Percentiles rank a stretch among this genome's conserved stretches.
phyloP scores from a whole-genome alignment of 2,888 invertebrate species.

The Drosophila subquinaria region DNA sequence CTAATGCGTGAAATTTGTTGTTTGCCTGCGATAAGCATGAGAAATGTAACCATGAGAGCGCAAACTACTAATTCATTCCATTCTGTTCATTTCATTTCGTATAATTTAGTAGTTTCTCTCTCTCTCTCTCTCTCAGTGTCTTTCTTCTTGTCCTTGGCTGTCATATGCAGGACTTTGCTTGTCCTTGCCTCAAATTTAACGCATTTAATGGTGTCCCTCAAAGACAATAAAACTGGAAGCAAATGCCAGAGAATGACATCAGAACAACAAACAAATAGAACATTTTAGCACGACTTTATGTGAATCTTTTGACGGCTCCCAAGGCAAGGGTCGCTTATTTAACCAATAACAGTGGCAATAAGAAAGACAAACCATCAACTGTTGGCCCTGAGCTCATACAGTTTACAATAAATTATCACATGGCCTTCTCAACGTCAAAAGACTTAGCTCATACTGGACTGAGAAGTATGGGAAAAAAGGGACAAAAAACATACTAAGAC shows the following conservation, averaged over 20 bases:
- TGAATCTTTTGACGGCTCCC: constrained; percentile 11
- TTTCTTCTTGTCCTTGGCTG: constrained; percentile 3
- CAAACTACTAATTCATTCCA: neutral
- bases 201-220: constrained; percentile 28
- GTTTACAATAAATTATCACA: constrained; percentile 21
- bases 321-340: constrained; percentile 12
- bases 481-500: neutral
- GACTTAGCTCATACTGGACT: constrained; percentile 15
- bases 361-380: constrained; percentile 24
- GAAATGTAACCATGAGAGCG: constrained; percentile 7
- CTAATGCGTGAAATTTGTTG: constrained; percentile 37
- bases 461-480: neutral
- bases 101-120: constrained; percentile 3
- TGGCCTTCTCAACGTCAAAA: constrained; percentile 24
- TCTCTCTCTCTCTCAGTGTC: neutral
- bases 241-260: constrained; percentile 61
- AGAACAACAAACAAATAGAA: constrained; percentile 33
- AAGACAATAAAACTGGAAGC: constrained; percentile 55
- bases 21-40: constrained; percentile 43
- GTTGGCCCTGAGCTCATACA: constrained; percentile 21
- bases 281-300: constrained; percentile 57
- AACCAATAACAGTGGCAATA: constrained; percentile 15
- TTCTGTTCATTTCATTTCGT: constrained; percentile 1
- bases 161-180: constrained; percentile 28
- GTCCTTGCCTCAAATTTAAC: constrained; percentile 35